These are phyloP conservation scores for Pterocles burchelli DNA, from an alignment of 2,113 vertebrate species.

Conservation along the genomic window DNA sequence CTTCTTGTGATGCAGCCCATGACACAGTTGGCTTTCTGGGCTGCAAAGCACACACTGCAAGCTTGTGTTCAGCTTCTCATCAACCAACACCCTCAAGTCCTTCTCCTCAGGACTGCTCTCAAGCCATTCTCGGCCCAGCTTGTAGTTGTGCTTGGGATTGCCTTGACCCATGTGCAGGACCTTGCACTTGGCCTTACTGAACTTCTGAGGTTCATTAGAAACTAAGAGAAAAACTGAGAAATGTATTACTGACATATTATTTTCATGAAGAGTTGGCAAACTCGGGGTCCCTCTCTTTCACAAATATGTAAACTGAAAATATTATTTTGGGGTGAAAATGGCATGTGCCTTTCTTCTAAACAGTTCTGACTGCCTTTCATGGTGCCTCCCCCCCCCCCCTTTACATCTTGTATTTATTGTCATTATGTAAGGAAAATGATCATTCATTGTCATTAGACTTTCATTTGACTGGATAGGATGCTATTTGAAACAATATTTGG, in stretches of 20 bases:
- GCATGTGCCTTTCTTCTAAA: neutral
- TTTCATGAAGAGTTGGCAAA: neutral
- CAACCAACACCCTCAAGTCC: too few relatives aligned
- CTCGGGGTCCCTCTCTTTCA: neutral
- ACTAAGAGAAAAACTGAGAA: neutral
- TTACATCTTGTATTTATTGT: neutral
- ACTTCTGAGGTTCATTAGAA: neutral
- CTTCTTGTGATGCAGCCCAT: too few relatives aligned
- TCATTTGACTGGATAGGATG: neutral
- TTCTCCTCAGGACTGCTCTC: too few relatives aligned
- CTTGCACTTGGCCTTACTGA: too few relatives aligned
- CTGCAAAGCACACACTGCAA: too few relatives aligned
- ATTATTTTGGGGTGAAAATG: neutral
- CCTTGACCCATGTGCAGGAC: too few relatives aligned
- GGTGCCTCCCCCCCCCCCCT: rapidly evolving
- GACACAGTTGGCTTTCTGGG: too few relatives aligned
- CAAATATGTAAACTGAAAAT: neutral
- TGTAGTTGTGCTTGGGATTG: too few relatives aligned
- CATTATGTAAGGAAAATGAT: neutral
- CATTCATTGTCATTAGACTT: neutral
- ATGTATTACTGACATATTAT: neutral
- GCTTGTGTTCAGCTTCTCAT: too few relatives aligned
- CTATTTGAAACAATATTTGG: neutral
- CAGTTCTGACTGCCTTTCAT: neutral
- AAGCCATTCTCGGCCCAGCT: too few relatives aligned